Base-by-base conservation (phyloP, 2,888 invertebrate genomes). In the Diabrotica balteata region DNA sequence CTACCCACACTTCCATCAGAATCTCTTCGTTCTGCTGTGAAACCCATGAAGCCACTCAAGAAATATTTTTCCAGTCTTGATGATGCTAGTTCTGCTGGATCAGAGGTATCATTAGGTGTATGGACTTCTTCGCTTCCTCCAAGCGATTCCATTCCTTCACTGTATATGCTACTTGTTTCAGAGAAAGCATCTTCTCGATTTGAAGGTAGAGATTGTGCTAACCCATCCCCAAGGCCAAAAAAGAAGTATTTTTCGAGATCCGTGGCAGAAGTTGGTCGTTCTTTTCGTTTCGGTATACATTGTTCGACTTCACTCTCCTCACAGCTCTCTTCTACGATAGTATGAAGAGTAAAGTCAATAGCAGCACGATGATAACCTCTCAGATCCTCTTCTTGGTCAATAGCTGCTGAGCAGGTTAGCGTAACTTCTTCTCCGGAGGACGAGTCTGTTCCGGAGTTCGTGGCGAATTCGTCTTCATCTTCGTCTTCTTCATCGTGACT, bases 321-420 rank as follows among this genome's bases (percentile, higher is more conserved):
- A 83, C 96, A 96, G 78, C 95, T 95, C 84, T 96, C 96, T 85
- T 96, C 96, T 44, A 95, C 92, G 75, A 96, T 96, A 0, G 96
- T 96, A 80, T 96, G 96, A 72, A 96, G 85, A 2, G 95, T 95
- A 81, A 95, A 95, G 84, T 96, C 95, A 78, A 95, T 91, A 1
- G 91, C 90, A 66, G 92, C 89, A 62, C 94, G 89, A 80, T 93
- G 92, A 80, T 94, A 95, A n/a, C 90, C 91, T 6, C 93, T 87
- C 54, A 94, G 86, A 72, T 94, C 94, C 70, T 94, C 94, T 78
- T 95, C 93, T 7, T 93, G 88, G 77, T 93, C 91, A 17, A 81
- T 76, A 7, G 80, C 81, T 10, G 89, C 88, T 69, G 90, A 87
- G 70, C 86, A 84, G 11, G 85, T 81, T 63, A 86, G 77, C 9